Evolutionary conservation across 2,797 vertebrate species (phyloP).

Genomic region (Characodon lateralis): DNA sequence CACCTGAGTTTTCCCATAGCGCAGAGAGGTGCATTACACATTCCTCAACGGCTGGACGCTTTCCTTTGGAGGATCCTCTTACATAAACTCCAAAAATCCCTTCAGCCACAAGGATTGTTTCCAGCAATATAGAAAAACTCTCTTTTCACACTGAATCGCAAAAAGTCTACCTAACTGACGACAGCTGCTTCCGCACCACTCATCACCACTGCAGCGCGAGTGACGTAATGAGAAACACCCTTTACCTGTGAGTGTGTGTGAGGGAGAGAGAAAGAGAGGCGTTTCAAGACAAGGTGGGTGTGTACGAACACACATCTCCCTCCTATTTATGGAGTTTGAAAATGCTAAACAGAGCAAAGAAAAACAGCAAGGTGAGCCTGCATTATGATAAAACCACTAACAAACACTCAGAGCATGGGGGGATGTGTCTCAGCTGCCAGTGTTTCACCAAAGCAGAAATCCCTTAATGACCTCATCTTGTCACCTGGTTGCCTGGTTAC

Average conservation of each 20-base stretch:
- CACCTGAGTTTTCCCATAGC: slow-evolving; percentile 47
- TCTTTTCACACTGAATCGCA: slow-evolving; percentile 19
- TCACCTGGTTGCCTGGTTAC: slow-evolving; percentile 55
- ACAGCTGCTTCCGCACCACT: slow-evolving; percentile 60
- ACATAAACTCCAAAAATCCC: slow-evolving; percentile 37
- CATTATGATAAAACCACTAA: slow-evolving; percentile 39
- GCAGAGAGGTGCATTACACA: slow-evolving; percentile 51
- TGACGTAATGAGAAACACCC: slow-evolving; percentile 71
- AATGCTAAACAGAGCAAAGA: slow-evolving; percentile 32
- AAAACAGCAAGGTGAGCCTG: slow-evolving; percentile 39
- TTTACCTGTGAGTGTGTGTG: slow-evolving; percentile 55
- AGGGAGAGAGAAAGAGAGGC: slow-evolving; percentile 28
- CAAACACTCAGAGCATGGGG: slow-evolving; percentile 1
- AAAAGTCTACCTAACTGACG: slow-evolving; percentile 25
- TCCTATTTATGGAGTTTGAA: slow-evolving; percentile 57
- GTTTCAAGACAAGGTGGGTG: slow-evolving; percentile 45
- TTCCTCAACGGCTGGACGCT: slow-evolving; percentile 36
- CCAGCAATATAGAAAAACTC: slow-evolving; percentile 21
- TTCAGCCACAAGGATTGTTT: slow-evolving; percentile 20
- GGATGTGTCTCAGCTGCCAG: slow-evolving; percentile 17
- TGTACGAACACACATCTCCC: slow-evolving; percentile 38
- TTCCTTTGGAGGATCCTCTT: slow-evolving; percentile 21
- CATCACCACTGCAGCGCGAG: slow-evolving; percentile 45
- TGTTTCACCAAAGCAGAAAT: slow-evolving; percentile 40
- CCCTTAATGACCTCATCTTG: slow-evolving; percentile 52